These are phyloP conservation scores for Dicyrtoma fusca DNA, from an alignment of 2,888 invertebrate species.

Conservation along the genomic window DNA sequence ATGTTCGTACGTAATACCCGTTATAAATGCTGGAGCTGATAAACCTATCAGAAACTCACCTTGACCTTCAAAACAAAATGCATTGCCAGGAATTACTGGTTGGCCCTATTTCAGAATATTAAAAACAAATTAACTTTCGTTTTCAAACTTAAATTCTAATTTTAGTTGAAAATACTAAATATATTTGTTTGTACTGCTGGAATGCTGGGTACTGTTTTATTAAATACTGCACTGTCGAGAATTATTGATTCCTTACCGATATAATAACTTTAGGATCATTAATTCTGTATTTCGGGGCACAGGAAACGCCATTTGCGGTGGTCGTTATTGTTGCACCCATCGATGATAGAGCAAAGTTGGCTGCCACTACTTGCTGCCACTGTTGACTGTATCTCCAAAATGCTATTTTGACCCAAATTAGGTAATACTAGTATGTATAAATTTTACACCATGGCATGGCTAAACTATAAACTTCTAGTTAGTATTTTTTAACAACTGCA, in stretches of 20 bases:
- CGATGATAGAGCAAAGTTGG: slow-evolving; percentile 19
- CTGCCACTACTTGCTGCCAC: not conserved
- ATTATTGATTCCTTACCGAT: too few species aligned
- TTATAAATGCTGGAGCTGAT: slow-evolving; percentile 2
- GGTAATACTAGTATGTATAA: too few species aligned
- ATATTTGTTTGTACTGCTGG: too few species aligned
- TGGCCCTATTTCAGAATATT: slow-evolving; percentile 17
- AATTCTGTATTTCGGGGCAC: slow-evolving; percentile 12
- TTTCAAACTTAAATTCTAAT: too few species aligned
- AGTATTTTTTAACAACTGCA: too few species aligned
- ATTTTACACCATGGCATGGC: too few species aligned
- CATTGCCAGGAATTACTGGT: slow-evolving; percentile 25
- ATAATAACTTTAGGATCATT: slow-evolving; percentile 29
- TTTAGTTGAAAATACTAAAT: too few species aligned
- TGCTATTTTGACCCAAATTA: too few species aligned
- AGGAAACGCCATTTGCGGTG: slow-evolving; percentile 1
- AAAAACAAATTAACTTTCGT: not conserved
- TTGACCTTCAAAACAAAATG: slow-evolving; percentile 23
- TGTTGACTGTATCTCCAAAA: too few species aligned
- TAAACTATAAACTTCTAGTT: too few species aligned
- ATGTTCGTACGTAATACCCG: slow-evolving; percentile 24
- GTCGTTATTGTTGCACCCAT: slow-evolving; percentile 16
- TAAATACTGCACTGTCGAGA: too few species aligned
- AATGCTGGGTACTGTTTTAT: too few species aligned
- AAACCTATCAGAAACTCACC: slow-evolving; percentile 23